A percentile compares a stretch with the other conserved stretches of the same genome.
Conservation (phyloP, 2,113 vertebrate genomes). For the Grammomys dolichurus region DNA sequence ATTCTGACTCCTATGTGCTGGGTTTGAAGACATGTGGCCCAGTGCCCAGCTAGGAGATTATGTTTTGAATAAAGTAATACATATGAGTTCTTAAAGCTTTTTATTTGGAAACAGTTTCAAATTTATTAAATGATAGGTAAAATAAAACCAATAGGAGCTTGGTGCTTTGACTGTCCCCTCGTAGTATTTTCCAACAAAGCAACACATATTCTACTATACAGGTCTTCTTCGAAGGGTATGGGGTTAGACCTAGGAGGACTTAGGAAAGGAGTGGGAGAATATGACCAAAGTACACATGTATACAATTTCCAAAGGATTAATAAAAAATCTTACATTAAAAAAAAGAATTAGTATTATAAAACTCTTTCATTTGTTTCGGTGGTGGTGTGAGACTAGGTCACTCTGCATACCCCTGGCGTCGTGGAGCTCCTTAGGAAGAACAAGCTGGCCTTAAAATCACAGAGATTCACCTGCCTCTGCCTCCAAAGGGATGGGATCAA, state of each 20-base stretch:
- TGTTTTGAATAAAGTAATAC: neutral
- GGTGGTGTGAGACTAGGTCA: neutral
- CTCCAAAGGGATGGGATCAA: neutral
- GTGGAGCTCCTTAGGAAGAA: neutral
- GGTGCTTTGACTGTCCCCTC: neutral
- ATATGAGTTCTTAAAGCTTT: neutral
- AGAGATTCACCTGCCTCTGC: neutral
- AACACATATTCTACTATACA: neutral
- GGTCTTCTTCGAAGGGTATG: neutral
- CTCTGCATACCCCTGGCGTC: neutral
- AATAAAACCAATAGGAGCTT: neutral
- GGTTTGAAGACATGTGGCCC: neutral
- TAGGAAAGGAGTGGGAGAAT: neutral
- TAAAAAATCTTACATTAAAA: neutral
- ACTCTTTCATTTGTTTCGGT: neutral
- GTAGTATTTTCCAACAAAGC: neutral
- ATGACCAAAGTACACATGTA: neutral
- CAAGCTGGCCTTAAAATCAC: neutral
- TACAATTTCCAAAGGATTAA: neutral
- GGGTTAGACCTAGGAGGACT: neutral
- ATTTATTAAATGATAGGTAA: slow-evolving; percentile 1
- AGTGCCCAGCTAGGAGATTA: slow-evolving; percentile 15
- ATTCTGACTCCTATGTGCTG: neutral
- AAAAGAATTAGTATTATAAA: neutral
- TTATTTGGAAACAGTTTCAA: slow-evolving; percentile 42